Percentiles rank a stretch among this genome's conserved stretches.
These are phyloP conservation scores for Lymantria dispar DNA, from an alignment of 2,888 invertebrate genomes.

Conservation along the genomic window DNA sequence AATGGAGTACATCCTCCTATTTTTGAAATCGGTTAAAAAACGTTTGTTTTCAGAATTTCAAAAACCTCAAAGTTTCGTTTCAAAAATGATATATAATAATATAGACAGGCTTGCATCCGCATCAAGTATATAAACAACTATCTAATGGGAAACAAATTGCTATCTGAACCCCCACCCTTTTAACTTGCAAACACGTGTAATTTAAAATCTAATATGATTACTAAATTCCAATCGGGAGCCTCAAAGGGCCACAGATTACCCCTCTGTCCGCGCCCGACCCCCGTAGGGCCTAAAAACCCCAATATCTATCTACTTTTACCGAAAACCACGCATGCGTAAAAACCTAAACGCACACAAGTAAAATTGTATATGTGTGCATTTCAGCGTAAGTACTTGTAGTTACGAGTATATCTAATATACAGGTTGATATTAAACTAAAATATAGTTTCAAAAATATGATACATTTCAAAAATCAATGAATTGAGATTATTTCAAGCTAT, in stretches of 20 bases:
- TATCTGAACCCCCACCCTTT: conserved; percentile 53
- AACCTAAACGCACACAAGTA: conserved; percentile 63
- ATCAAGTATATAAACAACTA: conserved; percentile 42
- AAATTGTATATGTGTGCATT: conserved; percentile 59
- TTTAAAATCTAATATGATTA: conserved; percentile 82
- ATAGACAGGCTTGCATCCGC: too few relatives aligned
- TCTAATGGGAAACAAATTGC: conserved; percentile 75
- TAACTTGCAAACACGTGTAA: conserved; percentile 74
- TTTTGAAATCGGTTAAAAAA: too few relatives aligned
- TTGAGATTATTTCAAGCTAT: too few relatives aligned
- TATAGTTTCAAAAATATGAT: not conserved
- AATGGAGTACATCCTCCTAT: too few relatives aligned
- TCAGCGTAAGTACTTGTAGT: conserved; percentile 49
- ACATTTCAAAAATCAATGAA: too few relatives aligned
- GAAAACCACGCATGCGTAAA: conserved; percentile 80
- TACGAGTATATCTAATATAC: conserved; percentile 26
- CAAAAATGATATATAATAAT: too few relatives aligned
- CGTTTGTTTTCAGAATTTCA: too few relatives aligned
- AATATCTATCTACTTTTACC: conserved; percentile 75
- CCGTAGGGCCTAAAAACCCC: conserved; percentile 71
- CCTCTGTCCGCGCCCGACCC: conserved; percentile 44
- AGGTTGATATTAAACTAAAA: not conserved
- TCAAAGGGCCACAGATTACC: conserved; percentile 78
- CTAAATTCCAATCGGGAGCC: conserved; percentile 79
- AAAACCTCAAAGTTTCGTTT: too few relatives aligned